phyloP scores from a whole-genome alignment of 2,797 vertebrate species.

The Austrolebias charrua region DNA sequence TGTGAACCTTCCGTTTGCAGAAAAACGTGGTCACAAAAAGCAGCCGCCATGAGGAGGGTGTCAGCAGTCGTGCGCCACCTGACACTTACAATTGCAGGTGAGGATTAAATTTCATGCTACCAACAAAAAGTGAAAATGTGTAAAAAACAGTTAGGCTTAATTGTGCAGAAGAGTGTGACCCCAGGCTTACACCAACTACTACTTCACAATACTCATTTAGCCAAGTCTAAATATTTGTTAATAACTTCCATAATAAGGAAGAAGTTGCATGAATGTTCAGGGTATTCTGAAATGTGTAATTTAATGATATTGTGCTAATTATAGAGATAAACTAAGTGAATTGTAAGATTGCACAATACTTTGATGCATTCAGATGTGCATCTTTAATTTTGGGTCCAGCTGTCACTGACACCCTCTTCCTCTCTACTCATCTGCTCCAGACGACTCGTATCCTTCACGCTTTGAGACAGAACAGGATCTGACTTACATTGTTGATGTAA shows the following conservation, averaged over 20 bases:
- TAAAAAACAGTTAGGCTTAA: background rate
- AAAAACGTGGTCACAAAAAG: conserved; percentile 32
- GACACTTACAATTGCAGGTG: conserved; percentile 66
- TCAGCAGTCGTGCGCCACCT: conserved; percentile 41
- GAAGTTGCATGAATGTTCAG: too few species aligned
- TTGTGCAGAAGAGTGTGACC: conserved; percentile 17
- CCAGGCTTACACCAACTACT: too few species aligned
- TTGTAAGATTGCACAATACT: conserved; percentile 25
- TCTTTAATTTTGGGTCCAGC: conserved; percentile 41
- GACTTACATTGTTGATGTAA: conserved; percentile 68
- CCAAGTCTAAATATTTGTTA: too few species aligned
- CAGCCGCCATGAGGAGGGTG: conserved; percentile 60
- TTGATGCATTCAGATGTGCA: conserved; percentile 23
- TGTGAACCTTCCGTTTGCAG: conserved; percentile 42
- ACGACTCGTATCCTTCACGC: conserved; percentile 62
- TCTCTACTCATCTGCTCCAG: conserved; percentile 40
- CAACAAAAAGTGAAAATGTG: conserved; percentile 24
- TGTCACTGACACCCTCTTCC: conserved; percentile 49
- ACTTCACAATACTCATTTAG: too few species aligned
- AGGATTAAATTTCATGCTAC: conserved; percentile 28
- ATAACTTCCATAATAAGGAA: too few species aligned
- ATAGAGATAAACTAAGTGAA: background rate
- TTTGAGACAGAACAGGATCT: conserved; percentile 55
- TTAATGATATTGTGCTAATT: background rate
- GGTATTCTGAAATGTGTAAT: background rate